Evolutionary conservation across 2,888 invertebrate species (phyloP).

Genomic region (Synergus itoensis): DNA sequence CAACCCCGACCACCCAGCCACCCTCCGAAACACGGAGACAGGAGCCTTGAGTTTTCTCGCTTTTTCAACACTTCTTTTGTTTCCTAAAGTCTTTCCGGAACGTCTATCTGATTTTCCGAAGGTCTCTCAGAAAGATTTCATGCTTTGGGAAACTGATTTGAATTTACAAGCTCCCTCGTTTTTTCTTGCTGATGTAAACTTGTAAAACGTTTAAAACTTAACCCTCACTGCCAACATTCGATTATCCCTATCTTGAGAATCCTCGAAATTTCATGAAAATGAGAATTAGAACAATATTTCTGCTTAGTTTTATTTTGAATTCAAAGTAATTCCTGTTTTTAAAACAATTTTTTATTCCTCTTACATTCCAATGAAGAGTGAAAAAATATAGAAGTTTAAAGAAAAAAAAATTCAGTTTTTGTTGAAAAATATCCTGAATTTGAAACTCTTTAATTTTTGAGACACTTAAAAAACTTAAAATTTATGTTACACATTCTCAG

Average conservation of each 20-base stretch:
- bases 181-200: not conserved
- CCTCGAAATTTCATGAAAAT: not conserved
- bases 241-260: not conserved
- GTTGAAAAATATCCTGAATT: no score
- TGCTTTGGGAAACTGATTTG: conserved; percentile 13
- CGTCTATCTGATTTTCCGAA: conserved; percentile 43
- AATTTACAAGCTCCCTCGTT: conserved; percentile 9
- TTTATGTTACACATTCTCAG: not conserved
- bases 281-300: not conserved
- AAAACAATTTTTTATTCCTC: not conserved
- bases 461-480: no score
- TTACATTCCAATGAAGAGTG: no score
- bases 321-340: not conserved
- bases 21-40: conserved; percentile 49
- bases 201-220: conserved; percentile 8
- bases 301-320: not conserved
- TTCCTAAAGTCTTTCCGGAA: conserved; percentile 41
- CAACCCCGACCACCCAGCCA: conserved; percentile 49
- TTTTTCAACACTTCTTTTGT: conserved; percentile 47
- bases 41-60: conserved; percentile 51
- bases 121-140: conserved; percentile 9
- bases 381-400: no score
- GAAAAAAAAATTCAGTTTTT: no score
- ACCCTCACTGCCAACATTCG: not conserved
- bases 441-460: no score